Evolutionary conservation across 1,140 invertebrate species (phyloP), one percentile per base, ranked within the genome.

Genomic region (Drosophila sechellia): DNA sequence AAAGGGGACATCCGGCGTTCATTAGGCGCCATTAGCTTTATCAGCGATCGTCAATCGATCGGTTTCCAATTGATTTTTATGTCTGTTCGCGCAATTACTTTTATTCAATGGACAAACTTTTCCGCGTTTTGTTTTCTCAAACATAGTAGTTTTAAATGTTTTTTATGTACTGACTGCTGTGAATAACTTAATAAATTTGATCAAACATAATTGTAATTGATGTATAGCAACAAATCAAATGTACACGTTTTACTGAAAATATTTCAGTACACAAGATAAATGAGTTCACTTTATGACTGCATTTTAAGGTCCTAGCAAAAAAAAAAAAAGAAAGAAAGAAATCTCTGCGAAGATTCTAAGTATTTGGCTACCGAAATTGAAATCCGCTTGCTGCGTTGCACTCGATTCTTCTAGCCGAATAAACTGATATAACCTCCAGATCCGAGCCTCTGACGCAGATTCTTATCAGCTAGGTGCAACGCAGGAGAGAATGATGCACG

Each of bases 21-120:
- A 57, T 35, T 56, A 34, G 60, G 39, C 60, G 60, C 39, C 60
- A 63, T 43, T 43, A 59, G 55, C 37, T 17, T 64, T 64, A 64
- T 64, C 60, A 64, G 55, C 27, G 39, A 63, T 63, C 54, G 60
- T 20, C 34, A 46, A 69, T 54, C 50, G 49, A 70, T 55, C 63
- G 43, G 39, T 68, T 34, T 34, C 22, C 35, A 66, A 68, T 68
- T 69, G 31, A 43, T 17, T 64, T 66, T 34, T 39, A 56, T 64
- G 42, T n/a, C 40, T 46, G 40, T 56, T 56, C 15, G 12, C 27
- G 40, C 40, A 46, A 57, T 56, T 42, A 40, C 20, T 27, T 43
- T 12, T 10, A 61, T 57, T 61, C 22, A 27, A 39, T 58, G 25
- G 17, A 12, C 12, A 20, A 61, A 31, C n/a, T 4, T 22, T 31